Evolutionary conservation across 2,888 invertebrate species (phyloP).

Genomic region (Cerceris ruficornis): DNA sequence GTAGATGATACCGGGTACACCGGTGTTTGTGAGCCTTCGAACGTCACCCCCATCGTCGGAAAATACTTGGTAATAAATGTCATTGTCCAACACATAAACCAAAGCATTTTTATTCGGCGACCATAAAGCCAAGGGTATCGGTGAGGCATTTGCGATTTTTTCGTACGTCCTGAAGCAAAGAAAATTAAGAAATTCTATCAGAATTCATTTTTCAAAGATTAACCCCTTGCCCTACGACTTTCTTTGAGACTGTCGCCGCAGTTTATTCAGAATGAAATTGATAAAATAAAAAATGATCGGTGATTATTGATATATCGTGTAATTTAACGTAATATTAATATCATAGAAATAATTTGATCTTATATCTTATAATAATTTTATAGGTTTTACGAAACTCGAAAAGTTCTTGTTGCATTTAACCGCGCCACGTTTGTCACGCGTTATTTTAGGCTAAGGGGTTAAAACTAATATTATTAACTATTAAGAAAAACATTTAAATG

Average conservation of each 20-base stretch:
- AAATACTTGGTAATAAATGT: slow-evolving; percentile 85
- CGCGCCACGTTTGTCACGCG: no score
- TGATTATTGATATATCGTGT: no score
- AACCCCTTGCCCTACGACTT: neutral
- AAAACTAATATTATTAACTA: no score
- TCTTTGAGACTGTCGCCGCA: neutral
- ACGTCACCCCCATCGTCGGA: slow-evolving; percentile 63
- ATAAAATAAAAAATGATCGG: no score
- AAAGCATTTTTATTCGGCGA: slow-evolving; percentile 83
- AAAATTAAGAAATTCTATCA: slow-evolving; percentile 17
- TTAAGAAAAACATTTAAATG: no score
- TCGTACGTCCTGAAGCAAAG: slow-evolving; percentile 78
- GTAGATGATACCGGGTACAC: slow-evolving; percentile 86
- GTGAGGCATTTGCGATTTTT: slow-evolving; percentile 83
- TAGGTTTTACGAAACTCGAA: no score
- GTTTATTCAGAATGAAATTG: no score
- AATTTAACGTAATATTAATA: no score
- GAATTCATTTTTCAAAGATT: neutral
- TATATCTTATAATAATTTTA: no score
- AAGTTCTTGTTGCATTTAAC: no score
- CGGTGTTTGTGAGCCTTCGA: slow-evolving; percentile 84
- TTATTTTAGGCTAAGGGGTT: no score
- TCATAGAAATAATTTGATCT: no score
- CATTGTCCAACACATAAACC: slow-evolving; percentile 87
- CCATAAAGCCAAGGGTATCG: slow-evolving; percentile 86